Percentiles rank a stretch among this genome's conserved stretches.
These are phyloP conservation scores for Alviniconcha strummeri DNA, from an alignment of 2,888 invertebrate genomes.

Conservation along the genomic window DNA sequence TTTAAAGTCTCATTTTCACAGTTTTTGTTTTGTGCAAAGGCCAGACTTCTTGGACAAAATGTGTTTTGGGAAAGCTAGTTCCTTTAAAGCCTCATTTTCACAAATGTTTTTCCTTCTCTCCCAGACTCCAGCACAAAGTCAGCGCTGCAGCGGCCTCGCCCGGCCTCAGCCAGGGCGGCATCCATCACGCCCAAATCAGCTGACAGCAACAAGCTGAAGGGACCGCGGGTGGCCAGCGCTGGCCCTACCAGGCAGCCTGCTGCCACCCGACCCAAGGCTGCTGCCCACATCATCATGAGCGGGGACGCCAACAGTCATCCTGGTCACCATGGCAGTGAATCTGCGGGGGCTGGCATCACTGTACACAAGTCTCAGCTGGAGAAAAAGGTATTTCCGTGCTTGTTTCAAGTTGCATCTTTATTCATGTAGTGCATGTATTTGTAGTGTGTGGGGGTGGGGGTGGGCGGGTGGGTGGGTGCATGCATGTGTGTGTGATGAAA, in stretches of 20 bases:
- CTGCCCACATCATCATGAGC: constrained; percentile 63
- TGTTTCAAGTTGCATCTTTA: background rate
- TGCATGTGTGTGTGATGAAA: too few species aligned
- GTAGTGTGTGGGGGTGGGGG: too few species aligned
- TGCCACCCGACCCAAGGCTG: constrained; percentile 59
- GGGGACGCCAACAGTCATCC: constrained; percentile 15
- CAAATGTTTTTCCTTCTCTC: background rate
- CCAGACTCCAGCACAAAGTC: background rate
- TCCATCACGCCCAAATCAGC: constrained; percentile 43
- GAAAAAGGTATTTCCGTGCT: constrained; percentile 37
- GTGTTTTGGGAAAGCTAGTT: too few species aligned
- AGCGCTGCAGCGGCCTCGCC: constrained; percentile 39
- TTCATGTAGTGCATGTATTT: background rate
- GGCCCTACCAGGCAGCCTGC: constrained; percentile 46
- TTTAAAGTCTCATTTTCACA: too few species aligned
- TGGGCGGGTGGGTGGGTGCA: too few species aligned
- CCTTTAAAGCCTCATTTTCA: too few species aligned
- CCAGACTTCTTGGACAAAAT: too few species aligned
- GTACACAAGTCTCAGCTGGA: constrained; percentile 38
- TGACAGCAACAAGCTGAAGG: constrained; percentile 23
- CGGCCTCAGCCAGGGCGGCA: constrained; percentile 54
- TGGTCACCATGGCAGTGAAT: background rate
- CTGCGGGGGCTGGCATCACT: constrained; percentile 19
- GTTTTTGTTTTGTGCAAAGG: too few species aligned
- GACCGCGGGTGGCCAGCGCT: constrained; percentile 52